These are phyloP conservation scores for Schmidtea mediterranea DNA, from an alignment of 1,140 invertebrate species.

Conservation along the genomic window DNA sequence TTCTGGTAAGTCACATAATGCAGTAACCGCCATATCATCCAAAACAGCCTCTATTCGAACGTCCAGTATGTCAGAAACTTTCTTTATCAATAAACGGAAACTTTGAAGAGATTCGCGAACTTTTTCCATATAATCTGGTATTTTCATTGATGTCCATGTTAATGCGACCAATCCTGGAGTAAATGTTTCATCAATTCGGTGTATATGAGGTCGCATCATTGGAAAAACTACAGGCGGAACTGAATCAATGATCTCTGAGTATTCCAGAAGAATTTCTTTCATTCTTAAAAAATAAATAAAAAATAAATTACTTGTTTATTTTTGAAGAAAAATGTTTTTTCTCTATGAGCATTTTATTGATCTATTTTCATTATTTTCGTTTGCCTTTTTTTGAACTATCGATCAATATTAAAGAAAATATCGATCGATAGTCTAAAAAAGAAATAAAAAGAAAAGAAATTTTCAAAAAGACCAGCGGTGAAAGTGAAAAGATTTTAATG, in stretches of 20 bases:
- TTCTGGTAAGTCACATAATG: constrained; percentile 43
- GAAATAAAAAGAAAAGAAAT: too few relatives aligned
- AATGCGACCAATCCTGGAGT: constrained; percentile 45
- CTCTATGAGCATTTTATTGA: too few relatives aligned
- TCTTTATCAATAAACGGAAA: constrained; percentile 20
- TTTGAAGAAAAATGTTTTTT: too few relatives aligned
- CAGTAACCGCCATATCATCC: constrained; percentile 51
- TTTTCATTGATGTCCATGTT: constrained; percentile 48
- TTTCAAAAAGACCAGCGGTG: too few relatives aligned
- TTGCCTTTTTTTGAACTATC: too few relatives aligned
- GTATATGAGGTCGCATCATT: constrained; percentile 48
- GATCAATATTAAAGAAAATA: too few relatives aligned
- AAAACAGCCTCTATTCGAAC: constrained; percentile 64
- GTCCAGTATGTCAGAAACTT: constrained; percentile 55
- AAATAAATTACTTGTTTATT: too few relatives aligned
- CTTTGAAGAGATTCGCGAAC: constrained; percentile 16
- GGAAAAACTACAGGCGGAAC: constrained; percentile 48
- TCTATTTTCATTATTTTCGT: too few relatives aligned
- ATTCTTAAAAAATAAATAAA: too few relatives aligned
- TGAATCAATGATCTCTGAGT: constrained; percentile 14
- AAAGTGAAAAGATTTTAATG: too few relatives aligned
- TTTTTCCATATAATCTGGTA: constrained; percentile 29
- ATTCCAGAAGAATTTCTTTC: constrained; percentile 19
- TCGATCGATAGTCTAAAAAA: too few relatives aligned
- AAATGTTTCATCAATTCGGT: constrained; percentile 33